A percentile compares a stretch with the other conserved stretches of the same genome.
These are phyloP conservation scores for Pitangus sulphuratus DNA, from an alignment of 2,797 vertebrate species.

Conservation along the genomic window DNA sequence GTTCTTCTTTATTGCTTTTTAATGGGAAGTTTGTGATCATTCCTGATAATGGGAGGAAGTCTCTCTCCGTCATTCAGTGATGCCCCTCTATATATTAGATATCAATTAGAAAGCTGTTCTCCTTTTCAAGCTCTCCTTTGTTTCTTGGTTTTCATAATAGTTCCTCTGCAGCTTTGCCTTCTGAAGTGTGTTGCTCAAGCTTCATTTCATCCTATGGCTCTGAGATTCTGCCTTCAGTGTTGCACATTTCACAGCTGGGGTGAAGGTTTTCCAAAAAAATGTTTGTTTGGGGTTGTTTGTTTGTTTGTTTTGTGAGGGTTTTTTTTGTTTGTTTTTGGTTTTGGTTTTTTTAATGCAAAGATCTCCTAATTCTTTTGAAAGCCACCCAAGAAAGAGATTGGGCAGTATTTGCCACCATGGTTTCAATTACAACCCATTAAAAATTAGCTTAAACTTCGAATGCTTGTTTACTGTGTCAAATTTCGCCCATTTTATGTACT, in stretches of 20 bases:
- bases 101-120: not conserved
- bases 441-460: not conserved
- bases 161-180: not conserved
- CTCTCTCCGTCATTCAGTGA: not conserved
- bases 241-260: not conserved
- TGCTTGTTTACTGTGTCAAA: not conserved
- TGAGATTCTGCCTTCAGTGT: not conserved
- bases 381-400: not conserved
- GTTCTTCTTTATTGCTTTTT: not conserved
- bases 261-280: not conserved
- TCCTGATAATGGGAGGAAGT: not conserved
- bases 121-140: not conserved
- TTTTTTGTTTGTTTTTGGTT: too few relatives aligned
- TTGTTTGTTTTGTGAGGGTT: too few relatives aligned
- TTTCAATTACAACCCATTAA: not conserved
- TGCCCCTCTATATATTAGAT: not conserved
- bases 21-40: not conserved
- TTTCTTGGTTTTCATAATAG: not conserved
- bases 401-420: not conserved
- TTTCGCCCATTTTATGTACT: fast-evolving
- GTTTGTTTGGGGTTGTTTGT: not conserved
- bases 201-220: not conserved
- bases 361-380: not conserved
- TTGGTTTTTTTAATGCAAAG: not conserved
- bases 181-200: not conserved